Evolutionary conservation across 1,140 invertebrate species (phyloP), one percentile per base, ranked within the genome.

Genomic region (Heliconius nattereri): DNA sequence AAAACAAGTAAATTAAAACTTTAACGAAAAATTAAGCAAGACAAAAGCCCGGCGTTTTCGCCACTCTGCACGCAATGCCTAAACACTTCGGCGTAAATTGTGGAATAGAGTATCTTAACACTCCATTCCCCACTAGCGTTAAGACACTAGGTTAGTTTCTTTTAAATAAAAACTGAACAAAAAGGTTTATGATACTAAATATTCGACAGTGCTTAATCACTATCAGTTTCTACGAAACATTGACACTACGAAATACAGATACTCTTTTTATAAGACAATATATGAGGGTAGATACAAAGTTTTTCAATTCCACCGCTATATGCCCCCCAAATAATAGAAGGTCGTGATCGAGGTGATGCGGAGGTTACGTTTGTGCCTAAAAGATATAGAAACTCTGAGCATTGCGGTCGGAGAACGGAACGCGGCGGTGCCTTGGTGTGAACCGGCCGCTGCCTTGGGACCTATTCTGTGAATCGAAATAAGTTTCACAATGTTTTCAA

Each of bases 281-380:
- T 19, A 23, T 8, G 57, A 66, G 57, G 57, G 57, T 66, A 16
- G 23, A n/a, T 16, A 23, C 7, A 23, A 66, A 66, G 3, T 29
- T 66, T 66, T 29, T 66, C 11, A 77, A 49, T 71, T 52, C 35
- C 35, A 60, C 66, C 60, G 71, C 32, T 60, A 60, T 49, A 74
- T 72, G 45, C 78, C 70, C 70, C 60, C 73, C 54, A 74, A 76
- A 80, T 66, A 79, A 79, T 71, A 81, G 83, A 89, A 87, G 83
- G 87, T 86, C 86, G 76, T 78, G 83, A 81, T 80, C 81, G 89
- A 86, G 86, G 87, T 86, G 83, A 90, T 87, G 85, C 85, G 83
- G 89, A 92, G 90, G 89, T 92, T 92, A 90, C 84, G 83, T 86
- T 90, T 85, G 90, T 86, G 54, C 54, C 57, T 26, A 91, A 91